Conservation (phyloP, 2,113 vertebrate species). For the Murina feae region DNA sequence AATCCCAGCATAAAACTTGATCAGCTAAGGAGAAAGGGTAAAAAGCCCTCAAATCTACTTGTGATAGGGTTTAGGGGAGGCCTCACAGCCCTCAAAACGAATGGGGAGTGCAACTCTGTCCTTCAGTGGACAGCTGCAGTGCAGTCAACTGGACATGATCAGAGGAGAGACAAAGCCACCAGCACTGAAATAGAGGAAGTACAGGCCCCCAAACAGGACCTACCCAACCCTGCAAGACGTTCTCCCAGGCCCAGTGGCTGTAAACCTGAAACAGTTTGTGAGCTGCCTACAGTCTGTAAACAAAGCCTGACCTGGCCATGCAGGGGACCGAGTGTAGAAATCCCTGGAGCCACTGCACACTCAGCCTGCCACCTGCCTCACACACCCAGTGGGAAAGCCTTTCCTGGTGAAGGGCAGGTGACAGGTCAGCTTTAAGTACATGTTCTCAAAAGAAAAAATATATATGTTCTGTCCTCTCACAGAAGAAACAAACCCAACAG, state of each 20-base stretch:
- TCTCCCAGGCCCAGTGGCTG: not conserved
- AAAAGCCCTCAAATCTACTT: not conserved
- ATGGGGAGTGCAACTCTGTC: not conserved
- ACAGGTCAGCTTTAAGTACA: constrained; percentile 40
- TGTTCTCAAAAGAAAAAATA: constrained; percentile 48
- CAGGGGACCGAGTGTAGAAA: not conserved
- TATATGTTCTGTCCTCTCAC: constrained; percentile 34
- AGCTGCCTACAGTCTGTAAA: constrained; percentile 51
- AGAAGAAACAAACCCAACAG: constrained; percentile 61
- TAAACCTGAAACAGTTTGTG: constrained; percentile 38
- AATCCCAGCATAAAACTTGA: not conserved
- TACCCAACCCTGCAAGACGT: not conserved
- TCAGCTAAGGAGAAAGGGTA: not conserved
- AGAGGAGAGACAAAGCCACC: not conserved
- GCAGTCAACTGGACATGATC: not conserved
- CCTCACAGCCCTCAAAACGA: not conserved
- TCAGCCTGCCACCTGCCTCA: not conserved
- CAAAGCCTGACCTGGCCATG: not conserved
- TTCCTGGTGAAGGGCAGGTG: not conserved
- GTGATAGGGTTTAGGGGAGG: not conserved
- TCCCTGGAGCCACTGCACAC: not conserved
- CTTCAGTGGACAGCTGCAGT: not conserved
- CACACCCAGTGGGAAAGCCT: constrained; percentile 37
- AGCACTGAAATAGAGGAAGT: not conserved
- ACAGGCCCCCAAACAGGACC: not conserved